These are phyloP conservation scores for Mustelus asterias DNA, from an alignment of 2,113 vertebrate genomes.

Conservation along the genomic window DNA sequence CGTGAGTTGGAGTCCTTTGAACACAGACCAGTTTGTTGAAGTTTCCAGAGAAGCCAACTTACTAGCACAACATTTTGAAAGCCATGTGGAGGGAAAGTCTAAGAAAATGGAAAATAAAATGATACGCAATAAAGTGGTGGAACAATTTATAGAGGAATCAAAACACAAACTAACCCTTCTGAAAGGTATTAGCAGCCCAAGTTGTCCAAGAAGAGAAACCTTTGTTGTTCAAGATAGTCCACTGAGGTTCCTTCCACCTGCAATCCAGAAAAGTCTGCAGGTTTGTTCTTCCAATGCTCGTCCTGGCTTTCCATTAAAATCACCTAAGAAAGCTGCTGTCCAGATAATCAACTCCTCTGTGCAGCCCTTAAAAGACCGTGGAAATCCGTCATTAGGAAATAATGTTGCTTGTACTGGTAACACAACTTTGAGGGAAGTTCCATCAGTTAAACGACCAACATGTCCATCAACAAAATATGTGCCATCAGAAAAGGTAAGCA, in stretches of 20 bases:
- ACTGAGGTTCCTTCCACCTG: constrained; percentile 51
- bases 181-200: constrained; percentile 56
- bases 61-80: constrained; percentile 65
- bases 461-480: constrained; percentile 44
- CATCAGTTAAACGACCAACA: constrained; percentile 37
- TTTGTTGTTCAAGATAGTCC: constrained; percentile 70
- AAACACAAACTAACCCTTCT: constrained; percentile 62
- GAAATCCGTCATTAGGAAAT: constrained; percentile 38
- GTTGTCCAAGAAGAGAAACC: constrained; percentile 68
- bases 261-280: constrained; percentile 48
- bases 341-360: constrained; percentile 37
- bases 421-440: constrained; percentile 47
- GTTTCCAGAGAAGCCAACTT: constrained; percentile 76
- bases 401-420: constrained; percentile 35
- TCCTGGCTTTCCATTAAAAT: constrained; percentile 39
- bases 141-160: constrained; percentile 66
- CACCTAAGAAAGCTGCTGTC: constrained; percentile 33
- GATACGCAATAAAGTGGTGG: constrained; percentile 39
- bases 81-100: constrained; percentile 39
- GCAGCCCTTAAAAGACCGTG: constrained; percentile 41
- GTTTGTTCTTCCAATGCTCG: constrained; percentile 35
- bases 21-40: constrained; percentile 69
- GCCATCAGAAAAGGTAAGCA: constrained; percentile 54
- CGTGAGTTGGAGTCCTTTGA: constrained; percentile 64
- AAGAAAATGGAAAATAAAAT: background rate